Evolutionary conservation across 1,140 invertebrate genomes (phyloP).

Genomic region (Sitobion miscanthi): DNA sequence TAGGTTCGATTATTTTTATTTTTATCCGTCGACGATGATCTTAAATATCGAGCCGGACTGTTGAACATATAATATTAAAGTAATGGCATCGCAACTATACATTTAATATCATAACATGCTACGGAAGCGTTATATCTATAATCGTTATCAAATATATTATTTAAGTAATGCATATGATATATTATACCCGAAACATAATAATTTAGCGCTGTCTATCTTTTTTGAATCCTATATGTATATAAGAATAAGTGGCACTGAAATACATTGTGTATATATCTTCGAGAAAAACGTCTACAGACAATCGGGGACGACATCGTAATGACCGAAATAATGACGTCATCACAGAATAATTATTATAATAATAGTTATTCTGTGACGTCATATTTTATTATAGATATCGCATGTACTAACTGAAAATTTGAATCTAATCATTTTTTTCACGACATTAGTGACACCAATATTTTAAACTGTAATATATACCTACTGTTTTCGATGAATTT

Average conservation of each 20-base stretch:
- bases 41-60: neutral
- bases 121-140: neutral
- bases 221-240: neutral
- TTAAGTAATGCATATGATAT: neutral
- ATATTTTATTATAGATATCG: no score
- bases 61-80: neutral
- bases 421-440: no score
- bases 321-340: neutral
- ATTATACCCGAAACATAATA: neutral
- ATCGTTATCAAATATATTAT: neutral
- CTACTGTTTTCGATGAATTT: no score
- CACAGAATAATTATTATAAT: no score
- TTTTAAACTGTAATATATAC: no score
- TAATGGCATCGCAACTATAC: neutral
- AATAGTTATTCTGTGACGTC: no score
- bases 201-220: neutral
- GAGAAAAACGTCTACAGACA: neutral
- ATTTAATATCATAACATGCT: neutral
- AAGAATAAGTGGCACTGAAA: neutral
- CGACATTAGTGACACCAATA: no score
- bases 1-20: neutral
- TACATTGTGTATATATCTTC: neutral
- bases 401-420: no score
- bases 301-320: neutral
- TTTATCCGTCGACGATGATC: neutral